phyloP scores from a whole-genome alignment of 2,797 vertebrate species.

The Hoplostethus mediterraneus region DNA sequence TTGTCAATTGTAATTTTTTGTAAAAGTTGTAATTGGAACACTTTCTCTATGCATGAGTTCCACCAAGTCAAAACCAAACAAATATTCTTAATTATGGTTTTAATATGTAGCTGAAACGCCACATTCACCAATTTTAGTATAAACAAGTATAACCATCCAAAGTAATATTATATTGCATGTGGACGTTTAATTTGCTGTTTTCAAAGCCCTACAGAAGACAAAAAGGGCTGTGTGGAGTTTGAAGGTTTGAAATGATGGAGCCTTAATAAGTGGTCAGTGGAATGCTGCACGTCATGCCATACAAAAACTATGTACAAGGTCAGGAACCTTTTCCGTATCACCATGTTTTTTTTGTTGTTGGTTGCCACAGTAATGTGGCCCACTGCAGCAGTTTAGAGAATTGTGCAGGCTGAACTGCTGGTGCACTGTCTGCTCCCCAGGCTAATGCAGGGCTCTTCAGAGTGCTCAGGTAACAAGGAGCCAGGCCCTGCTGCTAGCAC shows the following conservation, averaged over 20 bases:
- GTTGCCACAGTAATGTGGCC: background rate
- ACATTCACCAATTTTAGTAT: background rate
- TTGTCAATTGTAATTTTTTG: too few relatives aligned
- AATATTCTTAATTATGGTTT: background rate
- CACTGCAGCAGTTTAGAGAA: background rate
- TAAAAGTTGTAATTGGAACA: background rate
- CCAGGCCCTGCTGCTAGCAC: conserved; percentile 14
- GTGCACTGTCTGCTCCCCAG: conserved; percentile 9
- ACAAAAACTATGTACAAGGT: background rate
- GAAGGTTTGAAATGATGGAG: background rate
- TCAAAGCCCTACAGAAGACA: background rate
- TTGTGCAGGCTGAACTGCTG: conserved; percentile 6
- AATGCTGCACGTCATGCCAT: background rate
- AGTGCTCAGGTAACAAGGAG: conserved; percentile 17
- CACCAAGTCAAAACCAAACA: background rate
- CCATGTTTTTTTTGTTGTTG: background rate
- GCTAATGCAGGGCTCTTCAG: conserved; percentile 36
- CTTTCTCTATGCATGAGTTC: background rate
- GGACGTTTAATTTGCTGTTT: background rate
- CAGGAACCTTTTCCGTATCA: conserved; percentile 2
- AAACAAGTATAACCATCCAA: background rate
- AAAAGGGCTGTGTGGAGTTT: background rate
- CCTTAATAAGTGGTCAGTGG: background rate
- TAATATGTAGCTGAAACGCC: background rate
- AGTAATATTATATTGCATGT: background rate